Conservation (phyloP, 2,113 vertebrate species). For the Pelusios castaneus region DNA sequence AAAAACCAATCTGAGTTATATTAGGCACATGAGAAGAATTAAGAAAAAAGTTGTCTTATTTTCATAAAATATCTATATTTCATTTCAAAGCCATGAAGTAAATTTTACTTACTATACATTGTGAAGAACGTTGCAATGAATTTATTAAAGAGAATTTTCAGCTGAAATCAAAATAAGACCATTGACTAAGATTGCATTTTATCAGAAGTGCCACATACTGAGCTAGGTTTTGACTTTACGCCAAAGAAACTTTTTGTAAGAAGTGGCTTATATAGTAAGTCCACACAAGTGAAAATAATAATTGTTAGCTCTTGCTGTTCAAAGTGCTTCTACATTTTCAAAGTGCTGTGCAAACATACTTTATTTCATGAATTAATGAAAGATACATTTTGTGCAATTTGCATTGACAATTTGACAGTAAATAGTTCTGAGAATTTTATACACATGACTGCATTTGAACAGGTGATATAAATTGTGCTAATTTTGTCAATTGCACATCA, state of each 20-base stretch:
- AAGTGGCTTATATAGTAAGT: slow-evolving; percentile 52
- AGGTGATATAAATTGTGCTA: slow-evolving; percentile 57
- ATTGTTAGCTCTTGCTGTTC: slow-evolving; percentile 48
- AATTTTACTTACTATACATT: neutral
- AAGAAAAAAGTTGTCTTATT: neutral
- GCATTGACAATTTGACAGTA: slow-evolving; percentile 57
- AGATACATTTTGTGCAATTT: slow-evolving; percentile 64
- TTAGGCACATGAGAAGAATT: neutral
- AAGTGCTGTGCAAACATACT: slow-evolving; percentile 58
- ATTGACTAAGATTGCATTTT: slow-evolving; percentile 20
- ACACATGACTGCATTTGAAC: slow-evolving; percentile 46
- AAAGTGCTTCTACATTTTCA: slow-evolving; percentile 57
- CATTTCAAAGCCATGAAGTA: neutral
- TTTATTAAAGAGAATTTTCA: slow-evolving; percentile 17
- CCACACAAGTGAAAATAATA: slow-evolving; percentile 57
- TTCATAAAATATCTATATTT: neutral
- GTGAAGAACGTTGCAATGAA: slow-evolving; percentile 1
- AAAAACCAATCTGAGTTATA: neutral
- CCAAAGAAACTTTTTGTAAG: slow-evolving; percentile 47
- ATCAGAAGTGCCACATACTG: slow-evolving; percentile 42
- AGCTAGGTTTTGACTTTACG: slow-evolving; percentile 46
- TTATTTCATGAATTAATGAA: slow-evolving; percentile 66
- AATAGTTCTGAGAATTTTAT: slow-evolving; percentile 56
- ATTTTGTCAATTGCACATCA: slow-evolving; percentile 54
- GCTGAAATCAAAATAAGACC: neutral